These are phyloP conservation scores for Tonatia bakeri DNA, from an alignment of 2,113 vertebrate species.

Conservation along the genomic window DNA sequence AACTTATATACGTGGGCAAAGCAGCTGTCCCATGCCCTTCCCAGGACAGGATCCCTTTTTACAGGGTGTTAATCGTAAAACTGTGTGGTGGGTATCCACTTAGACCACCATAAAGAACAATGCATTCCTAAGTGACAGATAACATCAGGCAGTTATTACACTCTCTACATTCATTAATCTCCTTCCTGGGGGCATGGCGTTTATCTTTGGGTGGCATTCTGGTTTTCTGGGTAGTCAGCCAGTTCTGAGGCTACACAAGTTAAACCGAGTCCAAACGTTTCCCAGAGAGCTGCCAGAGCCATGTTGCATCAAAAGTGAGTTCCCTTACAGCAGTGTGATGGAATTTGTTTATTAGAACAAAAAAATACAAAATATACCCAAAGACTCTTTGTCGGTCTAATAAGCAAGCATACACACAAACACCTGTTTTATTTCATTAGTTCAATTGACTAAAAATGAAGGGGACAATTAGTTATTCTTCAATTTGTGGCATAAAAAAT, in stretches of 20 bases:
- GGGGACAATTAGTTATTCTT: background rate
- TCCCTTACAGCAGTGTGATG: background rate
- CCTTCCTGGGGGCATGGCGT: background rate
- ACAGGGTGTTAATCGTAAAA: background rate
- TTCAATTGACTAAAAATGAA: background rate
- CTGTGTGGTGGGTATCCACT: background rate
- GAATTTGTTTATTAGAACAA: background rate
- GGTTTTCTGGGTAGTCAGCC: background rate
- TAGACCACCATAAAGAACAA: background rate
- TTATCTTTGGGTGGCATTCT: background rate
- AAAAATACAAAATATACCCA: background rate
- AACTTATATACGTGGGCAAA: background rate
- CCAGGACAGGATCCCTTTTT: background rate
- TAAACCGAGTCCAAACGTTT: background rate
- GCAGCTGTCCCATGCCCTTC: background rate
- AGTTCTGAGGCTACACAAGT: background rate
- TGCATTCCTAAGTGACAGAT: background rate
- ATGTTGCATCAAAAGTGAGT: background rate
- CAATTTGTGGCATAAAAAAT: slow-evolving; percentile 10
- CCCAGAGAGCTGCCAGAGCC: background rate
- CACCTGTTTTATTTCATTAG: slow-evolving; percentile 17
- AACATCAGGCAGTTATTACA: background rate
- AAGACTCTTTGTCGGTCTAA: background rate
- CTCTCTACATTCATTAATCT: background rate
- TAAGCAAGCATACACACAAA: background rate